Base-by-base conservation (phyloP, 1,140 invertebrate genomes). In the Ceratina calcarata region DNA sequence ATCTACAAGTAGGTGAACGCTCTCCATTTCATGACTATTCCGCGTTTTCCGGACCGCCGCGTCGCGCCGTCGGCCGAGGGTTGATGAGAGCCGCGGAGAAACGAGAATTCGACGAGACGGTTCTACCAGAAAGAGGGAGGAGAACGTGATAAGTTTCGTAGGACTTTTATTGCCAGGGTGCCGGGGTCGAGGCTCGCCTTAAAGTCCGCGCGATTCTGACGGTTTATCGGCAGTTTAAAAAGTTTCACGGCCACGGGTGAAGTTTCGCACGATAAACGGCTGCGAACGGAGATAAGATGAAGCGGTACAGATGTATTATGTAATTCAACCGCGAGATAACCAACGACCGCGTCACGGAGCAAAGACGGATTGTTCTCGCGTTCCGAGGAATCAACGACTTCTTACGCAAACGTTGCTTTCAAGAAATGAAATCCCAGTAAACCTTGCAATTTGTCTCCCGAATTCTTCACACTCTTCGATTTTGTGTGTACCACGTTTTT, bases 181-280 rank as follows among this genome's bases (percentile, higher is more conserved):
- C 16, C 18, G 51, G 57, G 37, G 37, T 8, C 4, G 16, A 6
- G 13, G 15, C 20, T 24, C 20, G 76, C 49, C 61, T 61, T 27
- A 53, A 83, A 64, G 64, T 51, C n/a, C 27, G 1, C 27, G 1
- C 18, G 72, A 74, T 78, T 53, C 65, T 68, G 37, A 27, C 62
- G 74, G 53, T 83, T 83, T 73, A 80, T 80, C 76, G 61, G 45
- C 70, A 37, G 45, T 60, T 22, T 37, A 22, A 20, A 27, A 73
- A 83, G 55, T 84, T 79, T 61, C 53, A 80, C 69, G 51, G 45
- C 66, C 81, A 79, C 69, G 57, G 18, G 12, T 45, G 7, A 57
- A 70, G 65, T 79, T 80, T 74, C 74, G 79, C n/a, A 65, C 62
- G 16, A 68, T 66, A 58, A 67, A 58, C 32, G 64, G 6, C 45